A percentile compares a stretch with the other conserved stretches of the same genome.
These are phyloP conservation scores for Python bivittatus DNA, from an alignment of 2,113 vertebrate genomes.

Conservation along the genomic window DNA sequence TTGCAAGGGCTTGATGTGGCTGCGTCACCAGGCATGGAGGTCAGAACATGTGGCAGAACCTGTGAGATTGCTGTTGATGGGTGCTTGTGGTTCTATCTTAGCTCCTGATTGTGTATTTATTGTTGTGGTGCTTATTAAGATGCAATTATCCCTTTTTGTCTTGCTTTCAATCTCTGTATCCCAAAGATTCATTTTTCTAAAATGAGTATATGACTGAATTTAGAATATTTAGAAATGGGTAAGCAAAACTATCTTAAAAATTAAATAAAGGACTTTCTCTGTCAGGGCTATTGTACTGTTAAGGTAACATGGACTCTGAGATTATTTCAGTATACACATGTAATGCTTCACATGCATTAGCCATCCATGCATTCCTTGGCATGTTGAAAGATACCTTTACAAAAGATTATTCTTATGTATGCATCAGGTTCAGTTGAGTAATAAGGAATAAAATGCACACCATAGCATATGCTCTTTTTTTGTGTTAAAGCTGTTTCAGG, in stretches of 20 bases:
- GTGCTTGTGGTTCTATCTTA: neutral
- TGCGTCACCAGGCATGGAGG: neutral
- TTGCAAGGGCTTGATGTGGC: neutral
- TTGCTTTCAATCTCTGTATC: neutral
- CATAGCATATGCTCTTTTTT: neutral
- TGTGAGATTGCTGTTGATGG: neutral
- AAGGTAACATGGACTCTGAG: neutral
- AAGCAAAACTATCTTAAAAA: neutral
- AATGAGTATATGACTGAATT: neutral
- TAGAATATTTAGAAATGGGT: neutral
- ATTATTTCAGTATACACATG: neutral
- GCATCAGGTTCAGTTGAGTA: neutral
- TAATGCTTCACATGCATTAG: neutral
- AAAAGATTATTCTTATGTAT: neutral
- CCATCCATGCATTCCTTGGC: neutral
- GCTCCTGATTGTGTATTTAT: neutral
- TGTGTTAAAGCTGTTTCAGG: neutral
- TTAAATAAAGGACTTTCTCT: neutral
- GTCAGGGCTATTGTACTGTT: neutral
- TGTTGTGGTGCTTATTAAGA: neutral
- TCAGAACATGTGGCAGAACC: neutral
- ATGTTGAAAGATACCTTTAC: neutral
- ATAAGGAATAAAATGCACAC: neutral
- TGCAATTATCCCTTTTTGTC: neutral
- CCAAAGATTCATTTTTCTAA: neutral